Conservation (phyloP, 2,888 invertebrate genomes). For the Boloria selene region DNA sequence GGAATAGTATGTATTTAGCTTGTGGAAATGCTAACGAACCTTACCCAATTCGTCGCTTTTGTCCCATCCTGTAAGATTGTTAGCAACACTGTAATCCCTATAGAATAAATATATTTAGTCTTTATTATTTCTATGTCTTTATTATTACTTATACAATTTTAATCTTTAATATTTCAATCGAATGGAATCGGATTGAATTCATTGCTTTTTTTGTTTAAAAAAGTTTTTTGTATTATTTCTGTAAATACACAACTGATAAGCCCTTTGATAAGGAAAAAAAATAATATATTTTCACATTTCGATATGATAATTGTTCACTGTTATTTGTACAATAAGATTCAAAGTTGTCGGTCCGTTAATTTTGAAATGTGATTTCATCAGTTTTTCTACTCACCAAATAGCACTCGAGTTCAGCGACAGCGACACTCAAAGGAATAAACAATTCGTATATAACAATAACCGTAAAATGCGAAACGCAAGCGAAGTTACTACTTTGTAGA, state of each 20-base stretch:
- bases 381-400: conserved; percentile 13
- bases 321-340: background rate
- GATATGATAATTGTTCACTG: too few species aligned
- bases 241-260: too few species aligned
- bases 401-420: conserved; percentile 12
- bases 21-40: conserved; percentile 27
- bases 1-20: conserved; percentile 27
- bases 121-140: background rate
- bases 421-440: conserved; percentile 24
- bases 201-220: too few species aligned
- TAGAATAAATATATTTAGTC: conserved; percentile 8
- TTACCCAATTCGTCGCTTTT: conserved; percentile 21
- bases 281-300: too few species aligned
- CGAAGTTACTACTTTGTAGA: conserved; percentile 23
- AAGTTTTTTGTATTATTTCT: too few species aligned
- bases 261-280: too few species aligned
- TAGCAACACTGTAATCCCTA: conserved; percentile 14
- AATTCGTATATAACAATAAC: conserved; percentile 24
- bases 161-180: too few species aligned
- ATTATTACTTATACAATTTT: too few species aligned
- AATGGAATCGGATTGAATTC: too few species aligned
- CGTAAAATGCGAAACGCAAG: conserved; percentile 36
- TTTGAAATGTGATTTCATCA: conserved; percentile 6
- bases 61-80: conserved; percentile 21
- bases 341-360: background rate